phyloP scores from a whole-genome alignment of 2,113 vertebrate genomes.

The Elephas maximus region DNA sequence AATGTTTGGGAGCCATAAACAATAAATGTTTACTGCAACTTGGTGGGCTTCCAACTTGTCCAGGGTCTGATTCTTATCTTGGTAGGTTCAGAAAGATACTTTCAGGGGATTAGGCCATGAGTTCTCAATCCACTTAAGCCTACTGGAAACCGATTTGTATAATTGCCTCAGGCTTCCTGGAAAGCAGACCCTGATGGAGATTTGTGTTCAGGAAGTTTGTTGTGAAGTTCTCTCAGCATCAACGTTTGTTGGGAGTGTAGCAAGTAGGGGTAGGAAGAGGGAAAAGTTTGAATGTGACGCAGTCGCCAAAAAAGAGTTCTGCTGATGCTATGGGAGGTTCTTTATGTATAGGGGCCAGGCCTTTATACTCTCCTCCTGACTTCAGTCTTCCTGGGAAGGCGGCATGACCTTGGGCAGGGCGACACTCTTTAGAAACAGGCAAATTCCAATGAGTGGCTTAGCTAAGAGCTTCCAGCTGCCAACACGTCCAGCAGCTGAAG shows the following conservation, averaged over 20 bases:
- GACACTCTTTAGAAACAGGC: neutral
- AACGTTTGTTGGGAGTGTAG: neutral
- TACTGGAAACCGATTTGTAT: neutral
- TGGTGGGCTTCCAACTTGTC: neutral
- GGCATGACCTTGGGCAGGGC: neutral
- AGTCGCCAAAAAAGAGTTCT: neutral
- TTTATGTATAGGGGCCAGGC: neutral
- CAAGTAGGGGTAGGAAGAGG: neutral
- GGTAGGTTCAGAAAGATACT: neutral
- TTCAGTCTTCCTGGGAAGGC: neutral
- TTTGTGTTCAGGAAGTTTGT: neutral
- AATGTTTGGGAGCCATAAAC: neutral
- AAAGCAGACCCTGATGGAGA: neutral
- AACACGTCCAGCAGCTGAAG: neutral
- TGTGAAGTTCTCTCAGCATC: neutral
- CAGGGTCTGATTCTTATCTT: neutral
- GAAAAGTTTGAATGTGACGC: neutral
- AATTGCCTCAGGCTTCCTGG: neutral
- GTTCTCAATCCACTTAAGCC: neutral
- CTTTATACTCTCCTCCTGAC: neutral
- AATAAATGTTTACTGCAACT: neutral
- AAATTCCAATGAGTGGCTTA: neutral
- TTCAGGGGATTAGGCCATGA: neutral
- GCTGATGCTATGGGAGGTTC: no score
- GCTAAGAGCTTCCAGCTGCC: neutral